phyloP scores from a whole-genome alignment of 2,797 vertebrate species.

The Chloroceryle amazona region DNA sequence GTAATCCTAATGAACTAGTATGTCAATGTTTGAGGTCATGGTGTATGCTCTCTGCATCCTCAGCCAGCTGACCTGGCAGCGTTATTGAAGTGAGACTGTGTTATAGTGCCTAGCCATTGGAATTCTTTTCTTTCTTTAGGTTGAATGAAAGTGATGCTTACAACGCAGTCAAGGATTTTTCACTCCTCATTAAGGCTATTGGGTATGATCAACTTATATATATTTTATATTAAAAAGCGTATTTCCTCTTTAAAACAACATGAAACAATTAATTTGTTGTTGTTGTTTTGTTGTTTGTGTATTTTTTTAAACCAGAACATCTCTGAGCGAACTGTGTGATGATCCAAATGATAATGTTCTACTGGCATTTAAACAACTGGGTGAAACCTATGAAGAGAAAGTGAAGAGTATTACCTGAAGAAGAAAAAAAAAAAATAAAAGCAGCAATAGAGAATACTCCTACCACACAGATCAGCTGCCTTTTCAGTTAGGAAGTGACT shows the following conservation, averaged over 20 bases:
- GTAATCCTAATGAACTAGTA: not conserved
- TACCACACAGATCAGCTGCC: too few relatives aligned
- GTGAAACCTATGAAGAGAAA: not conserved
- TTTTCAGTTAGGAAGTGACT: not conserved
- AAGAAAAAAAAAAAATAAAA: not conserved
- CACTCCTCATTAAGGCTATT: conserved; percentile 10
- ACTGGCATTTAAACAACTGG: conserved; percentile 41
- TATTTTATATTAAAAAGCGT: not conserved
- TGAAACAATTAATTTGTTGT: not conserved
- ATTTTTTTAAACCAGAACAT: not conserved
- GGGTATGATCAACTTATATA: not conserved
- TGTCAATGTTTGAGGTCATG: not conserved
- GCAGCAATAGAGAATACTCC: not conserved
- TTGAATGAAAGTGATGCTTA: conserved; percentile 51
- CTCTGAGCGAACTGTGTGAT: conserved; percentile 33
- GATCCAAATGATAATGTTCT: conserved; percentile 26
- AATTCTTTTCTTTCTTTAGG: not conserved
- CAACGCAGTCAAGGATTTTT: not conserved
- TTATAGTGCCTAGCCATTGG: not conserved
- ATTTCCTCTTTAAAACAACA: not conserved
- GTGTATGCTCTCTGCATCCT: not conserved
- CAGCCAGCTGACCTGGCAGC: not conserved
- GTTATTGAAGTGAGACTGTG: not conserved
- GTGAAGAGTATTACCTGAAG: not conserved
- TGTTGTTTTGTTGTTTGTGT: too few relatives aligned